Base-by-base conservation (phyloP, 2,888 invertebrate species). In the Stictocephala bisonia region DNA sequence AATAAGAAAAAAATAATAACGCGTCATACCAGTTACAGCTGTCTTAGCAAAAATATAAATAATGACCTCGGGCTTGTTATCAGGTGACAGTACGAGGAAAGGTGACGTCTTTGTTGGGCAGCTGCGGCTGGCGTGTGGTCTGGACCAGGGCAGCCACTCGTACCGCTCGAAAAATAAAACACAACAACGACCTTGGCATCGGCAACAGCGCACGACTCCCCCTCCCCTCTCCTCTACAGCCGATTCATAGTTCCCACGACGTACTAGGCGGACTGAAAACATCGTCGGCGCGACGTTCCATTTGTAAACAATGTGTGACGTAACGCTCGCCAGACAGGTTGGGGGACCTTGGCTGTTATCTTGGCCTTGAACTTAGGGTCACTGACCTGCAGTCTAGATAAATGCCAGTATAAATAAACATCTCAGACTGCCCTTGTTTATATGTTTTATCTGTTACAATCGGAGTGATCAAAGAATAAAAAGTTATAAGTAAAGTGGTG, bases 161-260 rank as follows among this genome's bases (percentile, higher is more conserved):
- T n/a, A n/a, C 18, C 56, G 56, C 24, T 27, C 15, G 56, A 31
- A 56, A 56, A 56, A 56, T 56, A 56, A 56, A 56, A 56, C 56
- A 15, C 27, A 31, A 20, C 35, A 35, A 13, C 66, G 68, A 31
- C 68, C 68, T 68, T 68, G 68, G 51, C 48, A 50, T 50, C 29
- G 68, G 68, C 68, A 68, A 68, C 68, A 68, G 50, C 50, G 68
- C 31, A 50, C 24, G 66, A 20, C 66, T 31, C 51, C 44, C 51
- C 68, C 20, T 51, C 51, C 1, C 51, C 22, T n/a, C 2, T 11
- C 18, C 24, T 22, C 24, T n/a, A 4, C n/a, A n/a, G 13, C 18
- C 7, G 22, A 51, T 51, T 69, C 58, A 58, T 58, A 71, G 56
- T 71, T 71, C 70, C 70, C 70, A 71, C 70, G 64, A 7, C 26